Evolutionary conservation across 2,113 vertebrate genomes (phyloP).

Genomic region (Amblyornis subalaris): DNA sequence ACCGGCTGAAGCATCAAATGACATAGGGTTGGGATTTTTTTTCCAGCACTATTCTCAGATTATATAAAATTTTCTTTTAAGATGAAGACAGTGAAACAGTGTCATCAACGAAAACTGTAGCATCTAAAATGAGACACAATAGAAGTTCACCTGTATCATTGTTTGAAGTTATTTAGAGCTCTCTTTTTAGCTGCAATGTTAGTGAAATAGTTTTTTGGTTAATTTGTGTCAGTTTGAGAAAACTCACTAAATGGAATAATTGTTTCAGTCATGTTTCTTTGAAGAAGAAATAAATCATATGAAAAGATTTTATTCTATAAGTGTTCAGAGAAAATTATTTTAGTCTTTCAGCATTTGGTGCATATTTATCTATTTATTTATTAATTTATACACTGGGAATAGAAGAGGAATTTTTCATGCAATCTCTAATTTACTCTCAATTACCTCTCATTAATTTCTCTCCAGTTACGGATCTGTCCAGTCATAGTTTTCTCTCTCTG

Average conservation of each 20-base stretch:
- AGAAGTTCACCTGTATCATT: neutral
- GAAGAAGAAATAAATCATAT: neutral
- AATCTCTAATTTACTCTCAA: neutral
- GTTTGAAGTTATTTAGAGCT: neutral
- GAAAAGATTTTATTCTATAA: neutral
- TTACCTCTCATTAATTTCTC: neutral
- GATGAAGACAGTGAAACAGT: neutral
- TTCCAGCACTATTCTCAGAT: neutral
- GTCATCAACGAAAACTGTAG: neutral
- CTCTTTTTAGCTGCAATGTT: neutral
- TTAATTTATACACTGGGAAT: neutral
- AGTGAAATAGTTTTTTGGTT: neutral
- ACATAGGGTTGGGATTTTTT: accelerated
- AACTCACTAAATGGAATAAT: neutral
- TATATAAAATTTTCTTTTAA: neutral
- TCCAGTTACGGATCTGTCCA: neutral
- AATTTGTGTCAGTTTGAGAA: neutral
- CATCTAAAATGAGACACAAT: neutral
- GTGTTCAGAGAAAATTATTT: neutral
- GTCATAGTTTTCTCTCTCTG: neutral
- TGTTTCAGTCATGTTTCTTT: neutral
- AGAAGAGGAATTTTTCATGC: neutral
- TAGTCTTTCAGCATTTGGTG: neutral
- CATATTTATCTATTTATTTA: neutral
- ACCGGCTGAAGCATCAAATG: neutral